phyloP scores from a whole-genome alignment of 53 echinoderm and acorn worm species.

The Holothuria scabra region DNA sequence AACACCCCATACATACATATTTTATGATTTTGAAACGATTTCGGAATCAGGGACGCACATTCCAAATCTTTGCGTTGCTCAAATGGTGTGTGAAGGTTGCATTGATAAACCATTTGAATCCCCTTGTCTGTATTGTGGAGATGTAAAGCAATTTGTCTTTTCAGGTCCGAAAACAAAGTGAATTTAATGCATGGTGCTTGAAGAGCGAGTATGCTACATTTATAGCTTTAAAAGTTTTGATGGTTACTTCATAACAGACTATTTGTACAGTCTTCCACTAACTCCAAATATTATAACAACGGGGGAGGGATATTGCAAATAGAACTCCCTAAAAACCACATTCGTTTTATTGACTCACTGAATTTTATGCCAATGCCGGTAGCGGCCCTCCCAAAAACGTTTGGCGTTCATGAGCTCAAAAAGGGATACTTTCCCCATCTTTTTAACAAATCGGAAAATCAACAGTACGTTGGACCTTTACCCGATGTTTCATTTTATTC shows the following conservation, averaged over 20 bases:
- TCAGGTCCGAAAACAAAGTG: not conserved
- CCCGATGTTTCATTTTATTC: conserved; percentile 21
- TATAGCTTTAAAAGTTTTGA: conserved; percentile 58
- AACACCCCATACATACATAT: not conserved
- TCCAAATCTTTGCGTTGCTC: conserved; percentile 53
- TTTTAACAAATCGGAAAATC: conserved; percentile 40
- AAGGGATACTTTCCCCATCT: conserved; percentile 55
- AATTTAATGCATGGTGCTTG: conserved; percentile 19
- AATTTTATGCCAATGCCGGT: conserved; percentile 58
- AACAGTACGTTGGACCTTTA: conserved; percentile 24
- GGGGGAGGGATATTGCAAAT: conserved; percentile 43
- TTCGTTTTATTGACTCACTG: conserved; percentile 42
- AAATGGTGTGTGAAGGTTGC: conserved; percentile 36
- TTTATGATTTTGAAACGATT: conserved; percentile 38
- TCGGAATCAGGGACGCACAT: conserved; percentile 50
- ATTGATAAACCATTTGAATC: not conserved
- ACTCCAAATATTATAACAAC: conserved; percentile 37
- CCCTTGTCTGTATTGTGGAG: not conserved
- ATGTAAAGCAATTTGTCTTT: conserved; percentile 14
- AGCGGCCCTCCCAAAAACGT: conserved; percentile 27
- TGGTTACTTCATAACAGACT: conserved; percentile 47
- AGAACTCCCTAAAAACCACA: not conserved
- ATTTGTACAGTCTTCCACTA: conserved; percentile 6
- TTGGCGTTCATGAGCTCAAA: conserved; percentile 40
- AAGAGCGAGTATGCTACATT: not conserved